Conservation (phyloP, 64 coral and sea anemone species). For the Pocillopora damicornis region DNA sequence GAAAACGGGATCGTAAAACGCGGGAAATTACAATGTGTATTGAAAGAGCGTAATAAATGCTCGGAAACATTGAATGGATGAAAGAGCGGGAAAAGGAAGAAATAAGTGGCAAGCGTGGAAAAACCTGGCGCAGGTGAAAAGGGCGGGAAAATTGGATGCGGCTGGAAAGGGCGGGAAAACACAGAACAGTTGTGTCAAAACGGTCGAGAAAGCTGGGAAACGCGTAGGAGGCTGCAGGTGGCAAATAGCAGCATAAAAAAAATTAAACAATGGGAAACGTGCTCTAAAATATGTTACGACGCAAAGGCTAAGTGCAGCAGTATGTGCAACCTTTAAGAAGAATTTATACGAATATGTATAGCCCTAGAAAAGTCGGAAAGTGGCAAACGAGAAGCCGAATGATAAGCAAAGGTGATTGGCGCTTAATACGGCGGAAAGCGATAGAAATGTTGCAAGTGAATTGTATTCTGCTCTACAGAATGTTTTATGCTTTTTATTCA, state of each 20-base stretch:
- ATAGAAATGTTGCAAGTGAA: too few relatives aligned
- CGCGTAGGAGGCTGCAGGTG: background rate
- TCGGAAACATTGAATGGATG: background rate
- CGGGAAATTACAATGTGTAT: too few relatives aligned
- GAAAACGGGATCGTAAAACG: too few relatives aligned
- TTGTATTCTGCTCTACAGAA: too few relatives aligned
- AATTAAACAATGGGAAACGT: background rate
- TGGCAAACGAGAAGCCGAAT: too few relatives aligned
- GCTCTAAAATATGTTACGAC: background rate
- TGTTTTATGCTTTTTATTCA: too few relatives aligned
- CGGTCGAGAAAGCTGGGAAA: background rate
- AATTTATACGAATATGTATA: too few relatives aligned
- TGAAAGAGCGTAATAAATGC: background rate
- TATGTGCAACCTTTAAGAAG: too few relatives aligned
- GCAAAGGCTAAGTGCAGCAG: too few relatives aligned
- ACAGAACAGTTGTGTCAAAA: background rate
- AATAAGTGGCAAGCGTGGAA: background rate
- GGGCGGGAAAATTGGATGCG: background rate
- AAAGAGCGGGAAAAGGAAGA: background rate
- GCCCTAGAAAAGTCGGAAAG: too few relatives aligned
- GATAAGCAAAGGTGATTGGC: too few relatives aligned
- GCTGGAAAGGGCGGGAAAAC: background rate
- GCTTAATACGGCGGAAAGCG: too few relatives aligned
- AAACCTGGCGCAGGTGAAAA: background rate
- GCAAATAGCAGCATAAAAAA: background rate